phyloP scores from a whole-genome alignment of 37 sponge, comb jelly and placozoan species.

The Cliona cf. orientalis region DNA sequence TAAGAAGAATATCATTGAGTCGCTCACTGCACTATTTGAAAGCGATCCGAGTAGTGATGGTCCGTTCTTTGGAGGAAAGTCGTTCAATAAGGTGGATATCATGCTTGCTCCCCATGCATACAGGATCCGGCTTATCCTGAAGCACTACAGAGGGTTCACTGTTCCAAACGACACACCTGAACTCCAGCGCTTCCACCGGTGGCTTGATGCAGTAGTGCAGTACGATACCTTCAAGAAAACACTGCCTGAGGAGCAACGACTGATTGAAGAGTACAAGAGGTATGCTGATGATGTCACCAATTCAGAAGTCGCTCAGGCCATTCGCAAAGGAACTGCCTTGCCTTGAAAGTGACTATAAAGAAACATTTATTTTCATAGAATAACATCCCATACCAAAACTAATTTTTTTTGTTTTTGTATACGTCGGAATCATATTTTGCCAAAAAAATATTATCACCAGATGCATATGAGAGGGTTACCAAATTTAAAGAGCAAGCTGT shows the following conservation, averaged over 20 bases:
- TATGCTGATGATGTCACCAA: slow-evolving; percentile 26
- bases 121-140: background rate
- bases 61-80: slow-evolving; percentile 20
- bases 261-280: slow-evolving; percentile 17
- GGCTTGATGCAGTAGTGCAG: slow-evolving; percentile 21
- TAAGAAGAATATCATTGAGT: background rate
- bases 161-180: slow-evolving; percentile 9
- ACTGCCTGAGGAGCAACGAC: background rate
- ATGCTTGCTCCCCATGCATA: slow-evolving; percentile 14
- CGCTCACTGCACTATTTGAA: background rate
- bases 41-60: background rate
- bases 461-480: too few species aligned
- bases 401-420: too few species aligned
- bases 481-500: too few species aligned
- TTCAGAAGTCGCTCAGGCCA: slow-evolving; percentile 17
- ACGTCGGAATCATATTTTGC: too few species aligned
- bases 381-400: too few species aligned
- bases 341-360: too few species aligned
- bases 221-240: slow-evolving; percentile 10
- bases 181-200: slow-evolving; percentile 11
- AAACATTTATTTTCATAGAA: too few species aligned
- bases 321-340: slow-evolving; percentile 3
- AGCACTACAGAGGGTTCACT: slow-evolving; percentile 31
- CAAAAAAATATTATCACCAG: too few species aligned
- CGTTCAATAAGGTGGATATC: slow-evolving; percentile 23